Evolutionary conservation across 1,140 invertebrate genomes (phyloP).

Genomic region (Odontomachus brunneus): DNA sequence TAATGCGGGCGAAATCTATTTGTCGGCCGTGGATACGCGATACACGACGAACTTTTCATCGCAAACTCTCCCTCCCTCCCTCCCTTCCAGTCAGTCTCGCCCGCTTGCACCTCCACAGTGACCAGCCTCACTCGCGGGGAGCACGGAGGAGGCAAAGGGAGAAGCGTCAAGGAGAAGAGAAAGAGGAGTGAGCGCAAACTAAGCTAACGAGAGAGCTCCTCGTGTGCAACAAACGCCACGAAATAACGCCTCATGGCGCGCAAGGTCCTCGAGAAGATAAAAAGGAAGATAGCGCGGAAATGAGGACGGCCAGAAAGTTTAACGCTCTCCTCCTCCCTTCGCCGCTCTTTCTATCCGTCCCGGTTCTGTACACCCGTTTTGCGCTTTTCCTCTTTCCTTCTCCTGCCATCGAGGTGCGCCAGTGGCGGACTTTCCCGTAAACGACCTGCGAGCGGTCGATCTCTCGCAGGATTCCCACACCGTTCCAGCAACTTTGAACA

Average conservation of each 20-base stretch:
- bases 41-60: neutral
- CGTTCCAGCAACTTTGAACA: neutral
- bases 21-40: neutral
- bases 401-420: neutral
- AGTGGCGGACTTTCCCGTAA: neutral
- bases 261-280: constrained; percentile 9
- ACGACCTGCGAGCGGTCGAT: neutral
- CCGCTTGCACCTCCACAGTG: neutral
- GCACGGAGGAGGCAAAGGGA: no score
- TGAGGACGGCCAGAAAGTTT: constrained; percentile 32
- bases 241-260: constrained; percentile 39
- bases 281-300: constrained; percentile 40
- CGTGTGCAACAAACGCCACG: constrained; percentile 39
- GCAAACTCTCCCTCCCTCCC: neutral
- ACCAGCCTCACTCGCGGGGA: neutral
- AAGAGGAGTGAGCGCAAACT: neutral
- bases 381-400: neutral
- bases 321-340: neutral
- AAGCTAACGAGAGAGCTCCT: constrained; percentile 51
- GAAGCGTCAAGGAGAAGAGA: neutral
- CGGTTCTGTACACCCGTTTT: neutral
- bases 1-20: constrained; percentile 34
- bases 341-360: neutral
- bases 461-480: neutral
- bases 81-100: neutral